A percentile compares a stretch with the other conserved stretches of the same genome.
Evolutionary conservation across 1,140 invertebrate genomes (phyloP).

Genomic region (Drosophila arizonae): DNA sequence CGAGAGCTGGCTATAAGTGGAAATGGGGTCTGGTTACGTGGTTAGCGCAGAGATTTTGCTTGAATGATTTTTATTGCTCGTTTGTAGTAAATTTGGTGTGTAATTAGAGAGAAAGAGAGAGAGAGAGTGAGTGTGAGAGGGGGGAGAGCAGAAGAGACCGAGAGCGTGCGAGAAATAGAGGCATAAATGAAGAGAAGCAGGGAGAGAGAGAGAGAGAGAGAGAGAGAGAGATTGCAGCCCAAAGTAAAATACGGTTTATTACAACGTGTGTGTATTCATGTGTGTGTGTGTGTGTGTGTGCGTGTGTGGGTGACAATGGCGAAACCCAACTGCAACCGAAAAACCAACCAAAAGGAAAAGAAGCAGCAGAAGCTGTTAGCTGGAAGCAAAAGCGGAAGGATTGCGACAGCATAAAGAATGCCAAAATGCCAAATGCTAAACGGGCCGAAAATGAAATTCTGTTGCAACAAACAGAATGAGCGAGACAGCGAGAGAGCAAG

Average conservation of each 20-base stretch:
- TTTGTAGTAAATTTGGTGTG: constrained; percentile 78
- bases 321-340: too few relatives aligned
- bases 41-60: constrained; percentile 71
- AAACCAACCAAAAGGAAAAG: too few relatives aligned
- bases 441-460: constrained; percentile 65
- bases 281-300: constrained; percentile 15
- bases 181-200: neutral
- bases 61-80: constrained; percentile 78
- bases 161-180: neutral
- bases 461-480: constrained; percentile 39
- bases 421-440: constrained; percentile 59
- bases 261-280: constrained; percentile 16
- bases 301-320: constrained; percentile 1
- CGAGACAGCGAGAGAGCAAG: neutral
- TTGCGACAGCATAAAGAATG: constrained; percentile 31
- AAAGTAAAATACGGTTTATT: constrained; percentile 58
- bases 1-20: neutral
- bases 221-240: neutral
- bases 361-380: neutral
- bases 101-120: constrained; percentile 57
- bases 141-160: neutral
- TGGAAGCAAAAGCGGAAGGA: constrained; percentile 23
- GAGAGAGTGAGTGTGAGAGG: neutral
- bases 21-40: constrained; percentile 25
- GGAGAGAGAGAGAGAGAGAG: neutral